Base-by-base conservation (phyloP, 2,113 vertebrate genomes). In the Zosterops borbonicus region DNA sequence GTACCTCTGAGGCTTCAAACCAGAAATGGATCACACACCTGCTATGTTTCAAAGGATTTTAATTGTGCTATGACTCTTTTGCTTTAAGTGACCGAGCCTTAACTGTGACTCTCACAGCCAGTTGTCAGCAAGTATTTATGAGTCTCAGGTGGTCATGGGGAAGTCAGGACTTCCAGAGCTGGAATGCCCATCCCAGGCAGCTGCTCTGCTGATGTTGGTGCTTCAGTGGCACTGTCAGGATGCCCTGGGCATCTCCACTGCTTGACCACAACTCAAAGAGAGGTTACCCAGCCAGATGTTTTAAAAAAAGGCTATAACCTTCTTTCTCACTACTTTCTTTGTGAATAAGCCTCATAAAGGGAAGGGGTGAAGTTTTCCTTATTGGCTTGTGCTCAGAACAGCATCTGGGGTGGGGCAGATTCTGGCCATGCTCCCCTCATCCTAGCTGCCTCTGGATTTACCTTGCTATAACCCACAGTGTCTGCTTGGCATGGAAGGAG, bases 221-320 rank as follows among this genome's bases (percentile, higher is more conserved):
- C 33, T 55, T 37, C 0, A 0, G 5, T 29, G 23, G 7, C n/a
- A 21, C 12, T 35, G 13, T 9, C 0, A 0, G 65, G 16, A 16
- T 1, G 5, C 9, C 7, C 11, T 0, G 3, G 16, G 24, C 4
- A 25, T 33, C 9, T 10, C 4, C 6, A 22, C 10, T 55, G 4
- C 28, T 78, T 63, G 29, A n/a, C 13, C 15, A n/a, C 5, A 18
- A 13, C 22, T 89, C 13, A 9, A 50, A 68, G 35, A 2, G 2
- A 35, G 8, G 14, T 11, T 80, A 4, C 8, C 9, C 39, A 84
- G 23, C 3, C 9, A 23, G 33, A 10, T 3, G 0, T 59, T 68
- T 60, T 53, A 47, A 67, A 74, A 9, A 64, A 83, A 83, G 6
- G 2, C 15, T 33, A 0, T 23, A 41, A 27, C 2, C 3, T 44